Conservation (phyloP, 1,140 invertebrate genomes). For the Dendroctonus ponderosae region DNA sequence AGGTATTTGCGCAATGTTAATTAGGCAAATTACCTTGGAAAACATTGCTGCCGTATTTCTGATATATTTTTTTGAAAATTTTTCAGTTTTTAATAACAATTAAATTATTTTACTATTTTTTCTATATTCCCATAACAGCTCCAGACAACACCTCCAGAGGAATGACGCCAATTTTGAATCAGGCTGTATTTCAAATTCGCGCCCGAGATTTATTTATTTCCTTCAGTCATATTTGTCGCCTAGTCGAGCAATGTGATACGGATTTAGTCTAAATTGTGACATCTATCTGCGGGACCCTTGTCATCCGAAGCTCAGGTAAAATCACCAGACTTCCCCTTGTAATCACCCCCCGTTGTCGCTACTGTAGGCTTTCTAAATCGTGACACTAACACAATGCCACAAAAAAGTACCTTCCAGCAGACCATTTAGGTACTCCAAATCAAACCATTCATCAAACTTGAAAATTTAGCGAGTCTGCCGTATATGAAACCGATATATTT, state of each 20-base stretch:
- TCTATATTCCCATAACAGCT: too few species aligned
- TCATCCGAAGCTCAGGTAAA: conserved; percentile 42
- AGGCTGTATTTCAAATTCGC: too few species aligned
- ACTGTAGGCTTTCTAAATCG: conserved; percentile 43
- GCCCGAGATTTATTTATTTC: not conserved
- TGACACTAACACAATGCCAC: conserved; percentile 44
- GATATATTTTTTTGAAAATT: too few species aligned
- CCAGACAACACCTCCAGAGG: too few species aligned
- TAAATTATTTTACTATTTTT: too few species aligned
- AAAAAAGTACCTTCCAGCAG: conserved; percentile 37
- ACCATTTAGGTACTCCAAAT: conserved; percentile 19
- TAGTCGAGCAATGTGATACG: conserved; percentile 17
- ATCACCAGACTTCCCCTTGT: conserved; percentile 39
- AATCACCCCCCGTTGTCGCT: conserved; percentile 41
- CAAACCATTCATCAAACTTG: not conserved
- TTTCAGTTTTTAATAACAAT: too few species aligned
- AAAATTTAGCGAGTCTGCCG: conserved; percentile 1
- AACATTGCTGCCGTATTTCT: too few species aligned
- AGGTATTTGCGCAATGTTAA: too few species aligned
- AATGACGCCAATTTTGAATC: too few species aligned
- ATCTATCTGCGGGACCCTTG: conserved; percentile 39
- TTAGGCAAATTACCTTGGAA: too few species aligned
- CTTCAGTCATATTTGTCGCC: not conserved
- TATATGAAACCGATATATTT: conserved; percentile 44
- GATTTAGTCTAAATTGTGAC: conserved; percentile 36